phyloP scores from a whole-genome alignment of 2,113 vertebrate species.

The Protomyctophum bolini region DNA sequence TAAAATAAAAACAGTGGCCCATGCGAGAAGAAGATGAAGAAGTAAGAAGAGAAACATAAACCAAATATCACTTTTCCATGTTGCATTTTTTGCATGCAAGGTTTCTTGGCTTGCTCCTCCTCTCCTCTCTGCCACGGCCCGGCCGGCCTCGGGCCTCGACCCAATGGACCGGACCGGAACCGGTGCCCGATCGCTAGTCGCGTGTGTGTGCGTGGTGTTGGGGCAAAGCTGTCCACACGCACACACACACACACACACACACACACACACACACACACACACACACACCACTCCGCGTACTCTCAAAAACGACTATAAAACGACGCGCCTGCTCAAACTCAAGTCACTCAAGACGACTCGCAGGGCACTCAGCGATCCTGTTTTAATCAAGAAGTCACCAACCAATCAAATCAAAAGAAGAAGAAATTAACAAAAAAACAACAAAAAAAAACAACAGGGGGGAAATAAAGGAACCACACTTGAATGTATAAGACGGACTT shows the following conservation, averaged over 20 bases:
- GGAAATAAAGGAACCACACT: constrained; percentile 72
- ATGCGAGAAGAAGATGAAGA: constrained; percentile 54
- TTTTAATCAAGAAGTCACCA: constrained; percentile 67
- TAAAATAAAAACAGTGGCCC: constrained; percentile 60
- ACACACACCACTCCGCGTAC: constrained; percentile 31
- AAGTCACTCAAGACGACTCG: constrained; percentile 34
- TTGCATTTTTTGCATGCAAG: constrained; percentile 83
- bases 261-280: constrained; percentile 57
- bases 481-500: constrained; percentile 83
- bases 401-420: constrained; percentile 47
- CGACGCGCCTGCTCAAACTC: too few relatives aligned
- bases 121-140: constrained; percentile 28
- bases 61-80: constrained; percentile 78
- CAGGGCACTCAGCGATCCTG: constrained; percentile 62
- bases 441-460: constrained; percentile 47
- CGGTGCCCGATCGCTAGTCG: constrained; percentile 15
- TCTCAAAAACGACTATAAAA: constrained; percentile 42
- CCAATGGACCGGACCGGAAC: constrained; percentile 61
- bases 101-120: constrained; percentile 73
- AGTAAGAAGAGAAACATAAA: constrained; percentile 73
- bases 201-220: constrained; percentile 42
- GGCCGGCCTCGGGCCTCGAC: constrained; percentile 35
- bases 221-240: constrained; percentile 50
- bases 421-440: not conserved
- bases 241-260: constrained; percentile 55